These are phyloP conservation scores for Thripadectes ignobilis DNA, from an alignment of 2,797 vertebrate genomes.

Conservation along the genomic window DNA sequence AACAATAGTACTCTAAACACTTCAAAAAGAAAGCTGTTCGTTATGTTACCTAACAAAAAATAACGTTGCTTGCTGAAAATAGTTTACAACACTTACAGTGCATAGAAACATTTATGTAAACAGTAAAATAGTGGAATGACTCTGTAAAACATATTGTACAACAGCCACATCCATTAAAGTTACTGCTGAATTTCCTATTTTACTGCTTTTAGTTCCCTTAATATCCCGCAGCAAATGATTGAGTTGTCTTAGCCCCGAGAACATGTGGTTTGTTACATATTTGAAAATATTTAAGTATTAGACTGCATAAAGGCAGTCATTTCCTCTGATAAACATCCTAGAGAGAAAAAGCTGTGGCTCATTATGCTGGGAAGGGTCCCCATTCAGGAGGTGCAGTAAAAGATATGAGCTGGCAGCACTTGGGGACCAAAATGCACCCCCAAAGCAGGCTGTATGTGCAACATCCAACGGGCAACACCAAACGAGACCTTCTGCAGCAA, in stretches of 20 bases:
- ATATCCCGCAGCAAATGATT: not conserved
- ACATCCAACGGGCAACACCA: too few species aligned
- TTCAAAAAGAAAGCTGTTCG: conserved; percentile 38
- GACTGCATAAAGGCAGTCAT: not conserved
- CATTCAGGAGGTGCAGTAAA: not conserved
- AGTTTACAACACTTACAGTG: not conserved
- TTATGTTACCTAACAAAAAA: not conserved
- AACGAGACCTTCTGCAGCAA: not conserved
- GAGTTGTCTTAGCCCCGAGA: not conserved
- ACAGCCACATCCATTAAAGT: not conserved
- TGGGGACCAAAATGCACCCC: not conserved
- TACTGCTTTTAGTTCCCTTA: not conserved
- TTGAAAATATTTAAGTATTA: not conserved
- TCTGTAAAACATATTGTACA: not conserved
- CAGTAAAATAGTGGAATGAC: not conserved
- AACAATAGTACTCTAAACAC: conserved; percentile 31
- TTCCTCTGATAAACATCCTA: not conserved
- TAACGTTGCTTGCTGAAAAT: not conserved
- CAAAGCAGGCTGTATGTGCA: not conserved
- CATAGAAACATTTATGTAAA: conserved; percentile 29
- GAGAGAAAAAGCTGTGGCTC: not conserved
- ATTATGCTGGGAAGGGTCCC: not conserved
- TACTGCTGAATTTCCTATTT: not conserved
- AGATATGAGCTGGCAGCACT: not conserved
- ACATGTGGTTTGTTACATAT: not conserved